Evolutionary conservation across 23 tunicate genomes (phyloP), one percentile per base, ranked within the genome.

Genomic region (Trididemnum nubilum): DNA sequence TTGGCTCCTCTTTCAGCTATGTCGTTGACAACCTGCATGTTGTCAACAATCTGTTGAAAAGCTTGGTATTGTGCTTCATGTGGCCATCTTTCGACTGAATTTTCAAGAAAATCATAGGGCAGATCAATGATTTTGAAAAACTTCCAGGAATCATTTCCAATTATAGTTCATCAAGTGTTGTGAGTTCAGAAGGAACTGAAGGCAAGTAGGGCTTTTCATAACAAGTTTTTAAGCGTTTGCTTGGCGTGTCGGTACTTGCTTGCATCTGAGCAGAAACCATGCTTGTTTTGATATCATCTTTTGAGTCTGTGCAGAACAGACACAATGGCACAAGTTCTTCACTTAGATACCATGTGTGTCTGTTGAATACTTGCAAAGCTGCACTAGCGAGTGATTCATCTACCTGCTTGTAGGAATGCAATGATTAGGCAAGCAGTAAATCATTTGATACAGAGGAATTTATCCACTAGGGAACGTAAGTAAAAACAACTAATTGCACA

Each of bases 301-400:
- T 64, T 22, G 22, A 15, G 9, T 64, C 22, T 12, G 15, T 64
- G 31, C 71, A 12, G 22, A 64, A 22, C 71, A 27, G 31, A 64
- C n/a, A 12, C 71, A 64, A 22, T 24, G 71, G 71, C 29, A 64
- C 31, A 27, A 64, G 71, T 64, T 24, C 71, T 64, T 64, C 71
- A 27, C 31, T 64, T 12, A 64, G n/a, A 64, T 7, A 12, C 15
- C 12, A 64, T 24, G 22, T 64, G n/a, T 12, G 22, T 15, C 9
- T 25, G 7, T 7, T 12, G n/a, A 24, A 23, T n/a, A n/a, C n/a
- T 27, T 64, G 29, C 29, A 64, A 27, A 24, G 71, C 71, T 24
- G 71, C 12, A 64, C 22, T 64, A 24, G 71, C 71, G 22, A 25
- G 31, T 64, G 22, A 15, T 27, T 64, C n/a, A 22, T 64, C 21